A percentile compares a stretch with the other conserved stretches of the same genome.
Evolutionary conservation across 92 coral and sea anemone genomes (phyloP).

Genomic region (Hydrozoanthus gracilis): DNA sequence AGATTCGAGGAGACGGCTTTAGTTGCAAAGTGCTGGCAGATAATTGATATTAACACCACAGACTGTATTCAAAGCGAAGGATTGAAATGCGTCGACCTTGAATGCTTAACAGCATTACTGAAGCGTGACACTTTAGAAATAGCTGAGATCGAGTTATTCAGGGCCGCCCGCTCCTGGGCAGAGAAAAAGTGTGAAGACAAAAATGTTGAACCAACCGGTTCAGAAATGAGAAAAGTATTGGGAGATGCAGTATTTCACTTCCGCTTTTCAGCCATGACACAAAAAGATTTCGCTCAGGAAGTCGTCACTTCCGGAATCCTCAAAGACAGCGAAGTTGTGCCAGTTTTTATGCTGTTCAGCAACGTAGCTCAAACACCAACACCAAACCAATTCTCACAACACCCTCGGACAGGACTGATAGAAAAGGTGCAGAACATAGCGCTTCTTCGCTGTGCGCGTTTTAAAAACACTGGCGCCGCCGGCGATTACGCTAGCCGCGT

Average conservation of each 20-base stretch:
- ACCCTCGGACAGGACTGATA: constrained; percentile 19
- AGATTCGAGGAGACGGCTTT: constrained; percentile 54
- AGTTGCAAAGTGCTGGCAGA: constrained; percentile 61
- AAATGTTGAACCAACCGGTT: constrained; percentile 28
- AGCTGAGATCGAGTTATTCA: constrained; percentile 52
- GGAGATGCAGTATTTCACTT: constrained; percentile 53
- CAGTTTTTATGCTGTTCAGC: constrained; percentile 31
- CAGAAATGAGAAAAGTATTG: constrained; percentile 43
- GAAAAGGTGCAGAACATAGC: constrained; percentile 26
- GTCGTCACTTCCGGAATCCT: constrained; percentile 43
- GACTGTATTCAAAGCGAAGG: constrained; percentile 51
- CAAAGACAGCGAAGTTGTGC: constrained; percentile 31
- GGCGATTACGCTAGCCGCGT: constrained; percentile 27
- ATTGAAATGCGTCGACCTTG: constrained; percentile 37
- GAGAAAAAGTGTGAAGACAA: constrained; percentile 41
- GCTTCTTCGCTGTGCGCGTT: constrained; percentile 31
- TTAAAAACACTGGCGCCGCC: constrained; percentile 30
- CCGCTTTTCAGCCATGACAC: constrained; percentile 54
- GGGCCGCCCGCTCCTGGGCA: constrained; percentile 53
- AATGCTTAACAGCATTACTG: constrained; percentile 46
- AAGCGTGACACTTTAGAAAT: constrained; percentile 61
- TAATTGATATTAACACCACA: constrained; percentile 51
- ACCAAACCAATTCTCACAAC: not conserved
- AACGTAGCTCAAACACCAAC: not conserved
- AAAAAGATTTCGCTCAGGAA: constrained; percentile 42